Percentiles rank a stretch among this genome's conserved stretches.
Evolutionary conservation across 2,797 vertebrate species (phyloP).

Genomic region (Octomys mimax): DNA sequence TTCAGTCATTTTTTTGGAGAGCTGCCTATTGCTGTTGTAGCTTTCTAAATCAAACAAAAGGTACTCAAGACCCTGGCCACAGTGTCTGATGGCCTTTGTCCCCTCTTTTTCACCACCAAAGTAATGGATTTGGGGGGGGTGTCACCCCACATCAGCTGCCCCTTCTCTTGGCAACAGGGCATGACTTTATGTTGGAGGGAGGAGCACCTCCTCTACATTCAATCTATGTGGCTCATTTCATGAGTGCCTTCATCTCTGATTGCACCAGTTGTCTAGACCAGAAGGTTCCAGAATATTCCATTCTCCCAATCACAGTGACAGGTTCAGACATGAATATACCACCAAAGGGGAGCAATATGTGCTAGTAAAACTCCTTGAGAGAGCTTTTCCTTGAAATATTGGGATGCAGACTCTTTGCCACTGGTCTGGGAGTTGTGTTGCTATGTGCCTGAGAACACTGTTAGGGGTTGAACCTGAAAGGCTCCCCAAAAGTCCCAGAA

Average conservation of each 20-base stretch:
- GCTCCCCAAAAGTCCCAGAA: background rate
- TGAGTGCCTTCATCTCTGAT: background rate
- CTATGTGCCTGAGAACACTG: background rate
- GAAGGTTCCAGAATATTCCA: background rate
- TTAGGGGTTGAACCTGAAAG: background rate
- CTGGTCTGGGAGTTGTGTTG: background rate
- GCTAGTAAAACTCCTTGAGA: background rate
- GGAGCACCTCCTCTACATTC: background rate
- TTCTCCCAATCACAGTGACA: background rate
- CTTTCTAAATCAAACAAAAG: background rate
- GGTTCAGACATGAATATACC: background rate
- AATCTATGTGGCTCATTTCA: background rate
- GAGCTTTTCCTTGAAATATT: background rate
- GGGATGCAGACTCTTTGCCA: background rate
- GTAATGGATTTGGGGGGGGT: background rate
- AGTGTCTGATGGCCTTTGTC: background rate
- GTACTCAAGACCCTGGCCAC: background rate
- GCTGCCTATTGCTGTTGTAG: background rate
- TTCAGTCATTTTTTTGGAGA: background rate
- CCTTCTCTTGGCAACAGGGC: background rate
- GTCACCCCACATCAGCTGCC: background rate
- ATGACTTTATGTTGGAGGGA: background rate
- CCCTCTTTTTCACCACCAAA: background rate
- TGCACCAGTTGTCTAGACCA: background rate
- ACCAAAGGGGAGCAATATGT: background rate